Base-by-base conservation (phyloP, 2,797 vertebrate species). In the Pteronotus mesoamericanus region DNA sequence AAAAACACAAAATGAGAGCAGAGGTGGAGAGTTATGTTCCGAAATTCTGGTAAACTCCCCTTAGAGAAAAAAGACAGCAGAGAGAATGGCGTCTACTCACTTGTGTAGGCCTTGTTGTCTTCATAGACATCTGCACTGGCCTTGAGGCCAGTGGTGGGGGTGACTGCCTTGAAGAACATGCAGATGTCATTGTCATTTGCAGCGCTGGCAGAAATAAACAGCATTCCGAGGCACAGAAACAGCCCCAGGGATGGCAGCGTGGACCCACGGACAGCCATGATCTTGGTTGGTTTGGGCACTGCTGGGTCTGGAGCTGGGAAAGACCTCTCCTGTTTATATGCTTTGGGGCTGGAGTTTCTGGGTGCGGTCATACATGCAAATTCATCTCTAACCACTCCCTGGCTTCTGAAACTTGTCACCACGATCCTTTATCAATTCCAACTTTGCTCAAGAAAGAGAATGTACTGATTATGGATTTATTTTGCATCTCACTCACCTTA, bases 311-410 rank as follows among this genome's bases (percentile, higher is more conserved):
- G 55, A 39, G 10, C 34, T 92, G 86, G 71, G 68, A 7, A 1
- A 91, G 68, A 59, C 34, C 69, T 78, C 78, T 69, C 34, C 82
- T 93, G 59, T 78, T 98, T 97, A 95, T 97, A 95, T 71, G 87
- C 87, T 94, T 39, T 4, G 5, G 48, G 84, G 34, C 71, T 68
- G 92, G 37, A 18, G 69, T 88, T 86, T 55, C 84, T 89, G 68
- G 21, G 15, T 96, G 94, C 96, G 42, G 95, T 98, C 96, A 97
- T 93, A 84, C 79, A 91, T 97, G 98, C 97, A 98, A 97, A 97
- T 97, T 29, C 44, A 48, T 48, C 83, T 95, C 94, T 75, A 21
- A 37, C 53, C 9, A 29, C 96, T 80, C 91, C 91, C 87, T 19
- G 82, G 61, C 79, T 90, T 90, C 42, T 89, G 84, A 87, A 95